Percentiles rank a stretch among this genome's conserved stretches.
Conservation (phyloP, 2,113 vertebrate genomes). For the Cyprinodon tularosa region DNA sequence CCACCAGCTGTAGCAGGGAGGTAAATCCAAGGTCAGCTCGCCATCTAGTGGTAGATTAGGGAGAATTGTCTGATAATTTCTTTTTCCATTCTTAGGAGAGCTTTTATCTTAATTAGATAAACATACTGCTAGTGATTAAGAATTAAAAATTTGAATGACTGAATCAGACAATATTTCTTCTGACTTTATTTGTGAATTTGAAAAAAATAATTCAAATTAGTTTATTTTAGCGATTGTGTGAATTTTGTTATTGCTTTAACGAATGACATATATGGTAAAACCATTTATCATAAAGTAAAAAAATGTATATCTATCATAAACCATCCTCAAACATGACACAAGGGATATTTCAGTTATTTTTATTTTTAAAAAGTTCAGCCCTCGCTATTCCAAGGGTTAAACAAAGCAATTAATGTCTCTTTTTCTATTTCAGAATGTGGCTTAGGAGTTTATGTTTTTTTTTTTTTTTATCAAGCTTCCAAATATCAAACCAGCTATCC, state of each 20-base stretch:
- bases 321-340: not conserved
- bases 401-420: not conserved
- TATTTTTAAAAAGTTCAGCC: not conserved
- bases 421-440: not conserved
- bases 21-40: conserved; percentile 42
- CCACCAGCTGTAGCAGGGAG: conserved; percentile 49
- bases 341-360: not conserved
- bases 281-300: not conserved
- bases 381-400: not conserved
- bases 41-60: conserved; percentile 59
- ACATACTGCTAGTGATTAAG: not conserved
- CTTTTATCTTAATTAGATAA: not conserved
- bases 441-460: not conserved
- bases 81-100: not conserved
- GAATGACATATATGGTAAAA: not conserved
- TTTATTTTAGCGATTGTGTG: not conserved
- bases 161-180: not conserved
- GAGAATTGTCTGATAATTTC: not conserved
- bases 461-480: not conserved
- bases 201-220: not conserved
- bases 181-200: not conserved
- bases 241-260: not conserved
- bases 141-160: not conserved
- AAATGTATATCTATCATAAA: not conserved
- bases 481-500: conserved; percentile 4